Percentiles rank a stretch among this genome's conserved stretches.
Conservation (phyloP, 2,797 vertebrate species). For the Alfaro cultratus region DNA sequence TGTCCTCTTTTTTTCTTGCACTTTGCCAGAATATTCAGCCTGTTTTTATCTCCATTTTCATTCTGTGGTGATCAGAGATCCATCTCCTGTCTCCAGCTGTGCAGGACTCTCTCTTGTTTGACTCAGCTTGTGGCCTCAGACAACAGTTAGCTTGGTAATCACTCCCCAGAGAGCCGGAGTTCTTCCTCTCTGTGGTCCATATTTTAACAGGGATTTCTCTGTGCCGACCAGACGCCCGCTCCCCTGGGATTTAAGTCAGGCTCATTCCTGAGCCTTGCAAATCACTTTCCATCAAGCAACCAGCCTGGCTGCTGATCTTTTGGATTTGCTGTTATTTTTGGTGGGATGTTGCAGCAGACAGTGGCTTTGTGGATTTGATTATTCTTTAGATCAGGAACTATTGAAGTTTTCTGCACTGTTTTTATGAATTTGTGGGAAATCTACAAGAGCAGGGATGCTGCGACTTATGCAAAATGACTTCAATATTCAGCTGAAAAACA, state of each 20-base stretch:
- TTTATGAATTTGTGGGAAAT: not conserved
- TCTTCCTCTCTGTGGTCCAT: constrained; percentile 24
- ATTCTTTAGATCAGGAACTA: not conserved
- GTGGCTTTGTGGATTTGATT: constrained; percentile 3
- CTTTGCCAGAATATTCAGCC: constrained; percentile 27
- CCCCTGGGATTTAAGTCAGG: constrained; percentile 48
- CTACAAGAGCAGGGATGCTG: not conserved
- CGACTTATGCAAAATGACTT: not conserved
- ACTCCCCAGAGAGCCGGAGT: constrained; percentile 31
- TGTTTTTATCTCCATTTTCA: constrained; percentile 24
- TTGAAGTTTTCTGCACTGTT: not conserved
- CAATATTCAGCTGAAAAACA: not conserved
- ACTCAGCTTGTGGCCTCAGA: constrained; percentile 20
- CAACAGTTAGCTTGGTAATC: constrained; percentile 43
- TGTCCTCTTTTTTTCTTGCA: constrained; percentile 1
- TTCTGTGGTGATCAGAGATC: constrained; percentile 57
- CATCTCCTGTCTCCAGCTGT: constrained; percentile 37
- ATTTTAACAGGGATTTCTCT: constrained; percentile 61
- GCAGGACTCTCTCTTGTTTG: constrained; percentile 28
- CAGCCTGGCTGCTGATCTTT: constrained; percentile 24
- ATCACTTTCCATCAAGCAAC: constrained; percentile 52
- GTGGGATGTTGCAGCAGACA: constrained; percentile 2
- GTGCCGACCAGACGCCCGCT: constrained; percentile 52
- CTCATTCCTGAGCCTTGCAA: constrained; percentile 56
- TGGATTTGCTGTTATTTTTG: constrained; percentile 31